These are phyloP conservation scores for Tragelaphus oryx DNA, from an alignment of 2,797 vertebrate genomes.

Conservation along the genomic window DNA sequence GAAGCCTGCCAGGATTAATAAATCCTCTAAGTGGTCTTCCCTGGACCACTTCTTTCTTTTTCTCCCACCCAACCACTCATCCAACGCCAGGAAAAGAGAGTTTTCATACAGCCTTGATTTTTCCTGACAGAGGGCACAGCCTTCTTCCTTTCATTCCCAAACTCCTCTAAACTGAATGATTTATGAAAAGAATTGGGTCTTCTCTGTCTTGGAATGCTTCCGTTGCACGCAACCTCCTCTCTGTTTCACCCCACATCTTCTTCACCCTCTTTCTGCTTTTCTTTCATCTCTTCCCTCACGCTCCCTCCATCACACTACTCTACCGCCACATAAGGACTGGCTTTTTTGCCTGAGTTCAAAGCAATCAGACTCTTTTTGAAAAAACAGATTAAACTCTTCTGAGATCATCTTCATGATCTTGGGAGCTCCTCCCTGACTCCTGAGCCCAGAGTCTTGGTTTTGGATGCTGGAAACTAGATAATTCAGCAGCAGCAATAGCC, in stretches of 20 bases:
- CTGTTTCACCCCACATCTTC: neutral
- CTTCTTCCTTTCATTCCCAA: neutral
- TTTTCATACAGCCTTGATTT: constrained; percentile 31
- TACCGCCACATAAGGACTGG: neutral
- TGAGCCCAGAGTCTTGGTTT: constrained; percentile 19
- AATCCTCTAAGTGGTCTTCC: neutral
- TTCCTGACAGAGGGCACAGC: constrained; percentile 34
- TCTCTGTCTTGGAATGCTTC: constrained; percentile 74
- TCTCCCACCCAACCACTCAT: neutral
- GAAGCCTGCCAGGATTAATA: constrained; percentile 48
- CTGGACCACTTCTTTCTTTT: neutral
- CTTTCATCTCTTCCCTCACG: neutral
- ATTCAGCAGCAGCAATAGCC: neutral
- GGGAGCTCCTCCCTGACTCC: constrained; percentile 27
- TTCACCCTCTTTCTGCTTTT: constrained; percentile 11
- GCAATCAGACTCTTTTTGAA: neutral
- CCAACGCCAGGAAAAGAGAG: constrained; percentile 13
- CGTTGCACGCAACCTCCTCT: neutral
- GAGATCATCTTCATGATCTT: neutral
- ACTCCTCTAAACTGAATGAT: constrained; percentile 12
- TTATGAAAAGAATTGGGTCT: neutral
- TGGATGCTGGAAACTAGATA: neutral
- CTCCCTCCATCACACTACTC: neutral
- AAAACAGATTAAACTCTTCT: constrained; percentile 34
- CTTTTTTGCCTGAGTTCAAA: constrained; percentile 37